Conservation (phyloP, 1,140 invertebrate genomes). For the Watersipora subatra region DNA sequence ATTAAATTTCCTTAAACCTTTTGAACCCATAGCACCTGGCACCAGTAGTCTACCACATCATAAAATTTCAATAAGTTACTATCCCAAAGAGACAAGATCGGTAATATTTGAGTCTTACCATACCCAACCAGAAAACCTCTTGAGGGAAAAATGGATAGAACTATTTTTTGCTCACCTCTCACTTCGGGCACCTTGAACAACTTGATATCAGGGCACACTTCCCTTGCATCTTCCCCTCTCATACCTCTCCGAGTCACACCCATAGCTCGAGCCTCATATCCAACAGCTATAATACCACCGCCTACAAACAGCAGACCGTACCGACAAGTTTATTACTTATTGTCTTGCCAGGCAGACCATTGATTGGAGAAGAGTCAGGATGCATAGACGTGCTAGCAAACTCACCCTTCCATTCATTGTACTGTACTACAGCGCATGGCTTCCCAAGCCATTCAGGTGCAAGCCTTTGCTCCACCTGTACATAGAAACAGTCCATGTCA, state of each 20-base stretch:
- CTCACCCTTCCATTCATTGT: conserved; percentile 77
- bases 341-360: no score
- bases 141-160: no score
- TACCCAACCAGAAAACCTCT: no score
- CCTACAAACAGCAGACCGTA: conserved; percentile 4
- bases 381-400: no score
- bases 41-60: no score
- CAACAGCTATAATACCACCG: conserved; percentile 82
- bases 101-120: no score
- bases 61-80: no score
- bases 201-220: conserved; percentile 70
- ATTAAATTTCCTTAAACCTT: no score
- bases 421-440: conserved; percentile 87
- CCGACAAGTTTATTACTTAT: conserved; percentile 4
- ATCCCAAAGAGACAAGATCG: no score
- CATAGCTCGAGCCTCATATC: conserved; percentile 79
- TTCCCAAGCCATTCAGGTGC: conserved; percentile 65
- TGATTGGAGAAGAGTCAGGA: no score
- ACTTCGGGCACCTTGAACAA: conserved; percentile 69
- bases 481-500: conserved; percentile 98
- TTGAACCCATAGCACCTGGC: no score
- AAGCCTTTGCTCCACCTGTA: conserved; percentile 75
- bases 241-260: conserved; percentile 71
- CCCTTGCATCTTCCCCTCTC: conserved; percentile 78
- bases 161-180: conserved; percentile 31